Conservation (phyloP, 1,140 invertebrate genomes). For the Araneus ventricosus region DNA sequence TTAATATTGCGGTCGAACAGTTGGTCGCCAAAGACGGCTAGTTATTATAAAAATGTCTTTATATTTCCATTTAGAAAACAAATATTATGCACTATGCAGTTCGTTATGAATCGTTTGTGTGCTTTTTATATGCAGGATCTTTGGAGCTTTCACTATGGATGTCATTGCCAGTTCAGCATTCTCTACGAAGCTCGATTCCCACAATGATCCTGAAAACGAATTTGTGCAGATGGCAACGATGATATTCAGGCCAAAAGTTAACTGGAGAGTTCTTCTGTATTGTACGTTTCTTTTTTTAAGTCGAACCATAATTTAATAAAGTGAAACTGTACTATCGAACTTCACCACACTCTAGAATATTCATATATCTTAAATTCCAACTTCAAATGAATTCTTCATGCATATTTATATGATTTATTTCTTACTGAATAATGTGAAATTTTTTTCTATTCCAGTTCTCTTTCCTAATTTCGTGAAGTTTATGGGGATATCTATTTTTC, state of each 20-base stretch:
- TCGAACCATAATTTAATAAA: neutral
- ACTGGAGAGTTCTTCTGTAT: neutral
- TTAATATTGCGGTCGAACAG: too few relatives aligned
- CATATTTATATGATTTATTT: neutral
- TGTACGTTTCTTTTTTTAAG: neutral
- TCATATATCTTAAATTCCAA: too few relatives aligned
- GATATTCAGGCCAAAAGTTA: neutral
- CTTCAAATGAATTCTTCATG: too few relatives aligned
- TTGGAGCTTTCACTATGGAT: slow-evolving; percentile 83
- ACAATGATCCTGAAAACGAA: slow-evolving; percentile 80
- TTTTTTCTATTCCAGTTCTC: slow-evolving; percentile 32
- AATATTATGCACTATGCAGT: too few relatives aligned
- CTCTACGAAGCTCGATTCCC: slow-evolving; percentile 83
- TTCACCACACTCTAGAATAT: too few relatives aligned
- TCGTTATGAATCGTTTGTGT: too few relatives aligned
- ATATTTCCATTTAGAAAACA: too few relatives aligned
- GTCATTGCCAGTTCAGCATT: slow-evolving; percentile 84
- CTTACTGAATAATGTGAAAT: neutral
- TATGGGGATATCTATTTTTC: neutral
- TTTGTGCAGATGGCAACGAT: slow-evolving; percentile 78
- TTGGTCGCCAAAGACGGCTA: too few relatives aligned
- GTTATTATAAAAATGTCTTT: too few relatives aligned
- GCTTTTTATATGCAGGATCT: slow-evolving; percentile 31
- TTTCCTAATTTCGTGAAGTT: slow-evolving; percentile 2
- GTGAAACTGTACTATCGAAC: too few relatives aligned